Conservation (phyloP, 2,113 vertebrate genomes). For the Galemys pyrenaicus region DNA sequence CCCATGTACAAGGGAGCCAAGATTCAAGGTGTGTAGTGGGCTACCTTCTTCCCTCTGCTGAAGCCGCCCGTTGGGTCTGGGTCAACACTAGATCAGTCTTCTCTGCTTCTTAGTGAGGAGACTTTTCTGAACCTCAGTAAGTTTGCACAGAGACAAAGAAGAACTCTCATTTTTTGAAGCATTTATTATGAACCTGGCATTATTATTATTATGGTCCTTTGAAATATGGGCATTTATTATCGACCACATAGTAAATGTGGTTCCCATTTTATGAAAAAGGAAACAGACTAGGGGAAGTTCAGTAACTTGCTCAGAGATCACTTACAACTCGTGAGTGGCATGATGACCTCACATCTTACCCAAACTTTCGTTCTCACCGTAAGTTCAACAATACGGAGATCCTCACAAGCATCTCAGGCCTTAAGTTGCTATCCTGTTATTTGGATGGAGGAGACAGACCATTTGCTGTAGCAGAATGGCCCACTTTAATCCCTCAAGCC, state of each 20-base stretch:
- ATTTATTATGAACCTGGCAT: background rate
- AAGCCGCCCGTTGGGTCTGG: background rate
- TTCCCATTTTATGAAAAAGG: background rate
- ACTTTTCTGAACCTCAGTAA: background rate
- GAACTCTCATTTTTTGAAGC: background rate
- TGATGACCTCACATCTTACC: background rate
- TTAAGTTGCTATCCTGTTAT: background rate
- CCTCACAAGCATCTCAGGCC: background rate
- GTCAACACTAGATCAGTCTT: background rate
- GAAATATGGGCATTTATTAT: background rate
- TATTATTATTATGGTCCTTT: background rate
- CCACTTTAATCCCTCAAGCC: background rate
- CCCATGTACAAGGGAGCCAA: constrained; percentile 89
- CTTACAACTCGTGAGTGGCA: background rate
- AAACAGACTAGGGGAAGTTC: background rate
- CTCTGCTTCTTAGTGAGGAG: background rate
- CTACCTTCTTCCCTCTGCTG: background rate
- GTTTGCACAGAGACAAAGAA: background rate
- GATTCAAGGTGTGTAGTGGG: constrained; percentile 88
- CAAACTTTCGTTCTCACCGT: background rate
- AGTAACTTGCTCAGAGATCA: background rate
- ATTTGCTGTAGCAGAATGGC: background rate
- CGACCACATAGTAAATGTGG: background rate
- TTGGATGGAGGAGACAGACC: background rate
- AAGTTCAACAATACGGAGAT: background rate